Evolutionary conservation across 2,113 vertebrate species (phyloP).

Genomic region (Genyomyrus donnyi): DNA sequence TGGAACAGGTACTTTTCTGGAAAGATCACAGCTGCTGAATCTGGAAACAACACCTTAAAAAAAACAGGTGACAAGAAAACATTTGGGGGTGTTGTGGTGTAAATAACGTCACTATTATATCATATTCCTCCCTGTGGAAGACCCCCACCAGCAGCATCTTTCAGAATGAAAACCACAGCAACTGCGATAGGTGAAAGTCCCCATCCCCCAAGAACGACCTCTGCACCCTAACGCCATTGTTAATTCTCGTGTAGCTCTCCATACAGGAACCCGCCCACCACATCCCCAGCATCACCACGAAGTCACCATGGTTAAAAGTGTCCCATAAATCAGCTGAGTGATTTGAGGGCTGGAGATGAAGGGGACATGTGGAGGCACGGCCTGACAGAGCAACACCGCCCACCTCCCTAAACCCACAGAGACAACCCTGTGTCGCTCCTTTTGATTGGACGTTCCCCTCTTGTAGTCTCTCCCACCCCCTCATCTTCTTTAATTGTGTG

Average conservation of each 20-base stretch:
- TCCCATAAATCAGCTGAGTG: slow-evolving; percentile 15
- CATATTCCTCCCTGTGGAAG: background rate
- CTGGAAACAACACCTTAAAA: background rate
- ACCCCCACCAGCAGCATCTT: background rate
- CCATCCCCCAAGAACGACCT: background rate
- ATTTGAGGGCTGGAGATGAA: background rate
- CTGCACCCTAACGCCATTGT: background rate
- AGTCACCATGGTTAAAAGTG: slow-evolving; percentile 4
- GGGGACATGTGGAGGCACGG: background rate
- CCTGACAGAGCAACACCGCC: slow-evolving; percentile 11
- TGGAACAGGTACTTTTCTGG: background rate
- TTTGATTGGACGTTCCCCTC: background rate
- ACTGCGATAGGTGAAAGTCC: background rate
- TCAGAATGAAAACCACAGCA: background rate
- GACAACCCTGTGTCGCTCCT: background rate
- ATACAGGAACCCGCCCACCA: background rate
- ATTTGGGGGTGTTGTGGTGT: background rate
- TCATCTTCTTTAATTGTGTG: background rate
- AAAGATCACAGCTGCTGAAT: background rate
- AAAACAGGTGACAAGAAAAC: background rate
- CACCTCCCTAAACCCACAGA: background rate
- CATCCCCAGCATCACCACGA: background rate
- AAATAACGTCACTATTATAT: background rate
- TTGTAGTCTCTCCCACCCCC: background rate
- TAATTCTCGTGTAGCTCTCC: background rate